phyloP scores from a whole-genome alignment of 1,140 invertebrate genomes.

The Carposina sasakii region DNA sequence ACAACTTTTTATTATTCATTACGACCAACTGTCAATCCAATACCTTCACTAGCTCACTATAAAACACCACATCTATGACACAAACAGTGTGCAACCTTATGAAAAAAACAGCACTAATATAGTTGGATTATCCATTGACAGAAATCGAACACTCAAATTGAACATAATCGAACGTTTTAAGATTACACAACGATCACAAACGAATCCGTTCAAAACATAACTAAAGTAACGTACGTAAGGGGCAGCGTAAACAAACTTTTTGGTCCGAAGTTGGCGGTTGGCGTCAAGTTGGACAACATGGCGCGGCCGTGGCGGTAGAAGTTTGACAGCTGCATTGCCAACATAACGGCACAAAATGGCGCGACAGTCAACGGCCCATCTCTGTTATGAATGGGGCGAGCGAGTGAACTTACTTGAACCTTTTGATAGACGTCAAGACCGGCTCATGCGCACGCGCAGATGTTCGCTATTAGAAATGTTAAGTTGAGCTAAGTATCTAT shows the following conservation, averaged over 20 bases:
- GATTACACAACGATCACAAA: slow-evolving; percentile 22
- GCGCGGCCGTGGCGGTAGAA: slow-evolving; percentile 12
- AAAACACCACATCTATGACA: no score
- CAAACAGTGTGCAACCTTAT: no score
- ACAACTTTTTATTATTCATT: no score
- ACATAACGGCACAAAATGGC: slow-evolving; percentile 24
- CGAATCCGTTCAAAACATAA: slow-evolving; percentile 47
- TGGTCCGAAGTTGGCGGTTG: slow-evolving; percentile 40
- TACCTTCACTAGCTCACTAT: no score
- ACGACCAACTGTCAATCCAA: no score
- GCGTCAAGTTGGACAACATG: slow-evolving; percentile 37
- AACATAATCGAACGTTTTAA: no score
- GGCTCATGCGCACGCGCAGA: slow-evolving; percentile 20
- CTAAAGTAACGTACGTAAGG: slow-evolving; percentile 47
- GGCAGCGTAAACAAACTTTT: slow-evolving; percentile 42
- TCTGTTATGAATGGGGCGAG: slow-evolving; percentile 30
- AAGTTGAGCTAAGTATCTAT: no score
- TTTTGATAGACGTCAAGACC: slow-evolving; percentile 27
- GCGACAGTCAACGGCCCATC: slow-evolving; percentile 59
- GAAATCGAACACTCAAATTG: slow-evolving; percentile 22
- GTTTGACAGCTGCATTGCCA: slow-evolving; percentile 16
- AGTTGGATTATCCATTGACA: slow-evolving; percentile 47
- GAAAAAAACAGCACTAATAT: no score
- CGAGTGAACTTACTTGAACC: slow-evolving; percentile 34
- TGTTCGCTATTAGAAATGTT: no score